phyloP scores from a whole-genome alignment of 2,113 vertebrate species.

The Albula glossodonta region DNA sequence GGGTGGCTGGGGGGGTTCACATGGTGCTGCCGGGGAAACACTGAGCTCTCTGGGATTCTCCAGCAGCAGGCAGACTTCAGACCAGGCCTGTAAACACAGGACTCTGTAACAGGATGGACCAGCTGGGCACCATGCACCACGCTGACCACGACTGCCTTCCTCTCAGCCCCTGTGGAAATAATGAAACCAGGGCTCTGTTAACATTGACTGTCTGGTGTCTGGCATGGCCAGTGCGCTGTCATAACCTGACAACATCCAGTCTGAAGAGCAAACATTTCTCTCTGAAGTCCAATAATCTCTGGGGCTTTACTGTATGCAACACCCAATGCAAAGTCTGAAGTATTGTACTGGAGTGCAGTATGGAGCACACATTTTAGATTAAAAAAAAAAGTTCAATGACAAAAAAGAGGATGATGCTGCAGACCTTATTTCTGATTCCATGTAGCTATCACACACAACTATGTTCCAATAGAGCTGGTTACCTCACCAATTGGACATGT shows the following conservation, averaged over 20 bases:
- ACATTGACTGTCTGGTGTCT: neutral
- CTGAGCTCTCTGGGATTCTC: slow-evolving; percentile 1
- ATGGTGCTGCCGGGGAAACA: neutral
- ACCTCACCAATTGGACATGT: too few species aligned
- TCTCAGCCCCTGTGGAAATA: slow-evolving; percentile 7
- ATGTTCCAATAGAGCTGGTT: too few species aligned
- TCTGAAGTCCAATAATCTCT: neutral
- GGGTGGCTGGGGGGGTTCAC: neutral
- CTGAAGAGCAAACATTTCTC: neutral
- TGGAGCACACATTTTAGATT: neutral
- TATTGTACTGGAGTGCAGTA: neutral
- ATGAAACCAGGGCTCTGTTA: neutral
- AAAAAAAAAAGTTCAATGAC: neutral
- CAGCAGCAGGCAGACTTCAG: neutral
- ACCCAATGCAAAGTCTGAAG: neutral
- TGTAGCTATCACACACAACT: too few species aligned
- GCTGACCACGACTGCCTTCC: slow-evolving; percentile 4
- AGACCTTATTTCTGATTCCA: too few species aligned
- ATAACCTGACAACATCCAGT: neutral
- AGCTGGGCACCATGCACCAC: neutral
- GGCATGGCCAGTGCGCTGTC: neutral
- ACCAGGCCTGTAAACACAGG: slow-evolving; percentile 13
- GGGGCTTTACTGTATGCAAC: too few species aligned
- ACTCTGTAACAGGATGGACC: slow-evolving; percentile 17
- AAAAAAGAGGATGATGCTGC: too few species aligned